Conservation (phyloP, 2,888 invertebrate species). For the Colostygia pectinataria region DNA sequence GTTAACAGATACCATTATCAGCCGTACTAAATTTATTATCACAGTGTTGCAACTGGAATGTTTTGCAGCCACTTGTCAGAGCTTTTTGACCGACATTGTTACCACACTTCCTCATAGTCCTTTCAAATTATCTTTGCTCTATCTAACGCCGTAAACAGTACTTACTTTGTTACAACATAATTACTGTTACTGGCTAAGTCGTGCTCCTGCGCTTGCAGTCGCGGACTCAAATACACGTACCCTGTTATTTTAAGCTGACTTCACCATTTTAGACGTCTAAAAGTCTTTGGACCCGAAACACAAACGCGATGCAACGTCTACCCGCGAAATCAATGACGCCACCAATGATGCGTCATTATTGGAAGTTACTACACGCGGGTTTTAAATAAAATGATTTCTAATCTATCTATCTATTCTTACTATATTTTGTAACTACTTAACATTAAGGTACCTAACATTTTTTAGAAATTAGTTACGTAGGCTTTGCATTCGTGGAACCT, state of each 20-base stretch:
- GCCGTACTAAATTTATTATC: not conserved
- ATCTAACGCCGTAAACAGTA: constrained; percentile 18
- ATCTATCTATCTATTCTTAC: no score
- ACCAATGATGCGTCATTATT: no score
- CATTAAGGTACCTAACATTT: no score
- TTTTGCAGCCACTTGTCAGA: constrained; percentile 7
- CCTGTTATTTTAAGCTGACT: not conserved
- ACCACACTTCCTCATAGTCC: constrained; percentile 22
- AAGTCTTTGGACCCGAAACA: no score
- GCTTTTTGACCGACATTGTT: constrained; percentile 16
- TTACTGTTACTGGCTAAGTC: constrained; percentile 39
- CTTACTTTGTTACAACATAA: constrained; percentile 43
- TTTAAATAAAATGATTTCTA: no score
- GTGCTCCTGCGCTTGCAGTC: constrained; percentile 31
- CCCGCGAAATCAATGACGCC: no score
- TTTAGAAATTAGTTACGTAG: no score
- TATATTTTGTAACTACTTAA: no score
- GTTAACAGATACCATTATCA: no score
- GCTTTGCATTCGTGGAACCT: no score
- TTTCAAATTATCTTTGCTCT: constrained; percentile 19
- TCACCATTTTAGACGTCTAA: not conserved
- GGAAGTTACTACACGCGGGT: no score
- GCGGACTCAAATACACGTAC: constrained; percentile 5
- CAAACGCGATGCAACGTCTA: no score
- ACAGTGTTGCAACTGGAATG: not conserved